Base-by-base conservation (phyloP, 35 echinoderm and acorn worm genomes). In the Nesometra sesokonis region DNA sequence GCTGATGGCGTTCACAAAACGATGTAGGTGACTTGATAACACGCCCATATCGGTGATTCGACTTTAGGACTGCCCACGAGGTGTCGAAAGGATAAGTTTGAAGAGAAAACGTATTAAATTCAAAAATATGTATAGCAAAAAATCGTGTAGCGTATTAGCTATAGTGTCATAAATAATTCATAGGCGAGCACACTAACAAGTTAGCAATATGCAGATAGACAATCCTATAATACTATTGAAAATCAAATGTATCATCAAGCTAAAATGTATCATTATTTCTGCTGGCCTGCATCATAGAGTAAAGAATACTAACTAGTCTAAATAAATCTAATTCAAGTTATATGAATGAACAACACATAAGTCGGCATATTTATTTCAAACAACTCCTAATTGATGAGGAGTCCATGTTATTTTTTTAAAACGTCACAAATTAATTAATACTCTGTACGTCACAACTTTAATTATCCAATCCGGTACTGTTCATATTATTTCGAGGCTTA, bases 151-250 rank as follows among this genome's bases (percentile, higher is more conserved):
- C 52, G 23, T 67, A 67, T 67, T 67, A 67, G 52, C 52, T 67
- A 67, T 67, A 67, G 52, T 67, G 52, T 67, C 52, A 67, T 67
- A 67, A 67, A 67, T 67, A 67, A 67, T 67, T 67, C 52, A 67
- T 67, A 67, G 23, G 7, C 52, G 7, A 67, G 52, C 23, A 67
- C 52, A 27, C 52, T 67, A 67, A 67, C 52, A 67, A 67, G 52
- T 67, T 67, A 19, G 21, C 52, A 17, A 27, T 67, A 67, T 67
- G 52, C 52, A 67, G 52, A 67, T 17, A 2, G 9, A 67, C 39
- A 67, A 67, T 67, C 52, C 52, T 27, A 17, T 19, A 67, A 67
- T 67, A 19, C 52, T 67, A 67, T 67, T 67, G 52, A 67, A 67
- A 67, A 67, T 17, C 23, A 67, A 19, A 27, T 67, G 52, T 67